phyloP scores from a whole-genome alignment of 1,140 invertebrate genomes.

The Brachionus paranguensis region DNA sequence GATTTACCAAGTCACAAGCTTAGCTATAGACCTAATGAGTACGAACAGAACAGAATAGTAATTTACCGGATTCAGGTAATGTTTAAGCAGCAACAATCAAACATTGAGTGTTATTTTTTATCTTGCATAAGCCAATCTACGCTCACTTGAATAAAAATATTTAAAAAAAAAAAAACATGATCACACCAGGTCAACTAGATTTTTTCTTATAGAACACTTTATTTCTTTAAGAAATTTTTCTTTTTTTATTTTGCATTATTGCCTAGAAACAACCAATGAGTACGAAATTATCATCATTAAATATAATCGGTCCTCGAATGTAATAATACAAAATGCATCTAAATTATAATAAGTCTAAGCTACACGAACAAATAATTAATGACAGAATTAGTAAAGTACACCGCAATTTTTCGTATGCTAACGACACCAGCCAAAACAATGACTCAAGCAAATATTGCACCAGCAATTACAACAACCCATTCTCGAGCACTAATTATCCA shows the following conservation, averaged over 20 bases:
- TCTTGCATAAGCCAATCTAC: not conserved
- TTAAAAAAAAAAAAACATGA: not conserved
- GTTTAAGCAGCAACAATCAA: not conserved
- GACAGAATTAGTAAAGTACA: constrained; percentile 7
- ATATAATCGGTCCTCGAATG: not conserved
- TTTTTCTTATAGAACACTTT: not conserved
- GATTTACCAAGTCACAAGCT: not conserved
- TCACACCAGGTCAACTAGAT: not conserved
- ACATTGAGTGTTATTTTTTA: not conserved
- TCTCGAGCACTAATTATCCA: not conserved
- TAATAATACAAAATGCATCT: constrained; percentile 11
- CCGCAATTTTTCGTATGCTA: not conserved
- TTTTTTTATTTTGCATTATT: not conserved
- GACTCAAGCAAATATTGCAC: not conserved
- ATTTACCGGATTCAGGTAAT: not conserved
- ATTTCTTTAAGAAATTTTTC: not conserved
- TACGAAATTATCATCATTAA: not conserved
- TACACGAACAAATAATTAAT: constrained; percentile 1
- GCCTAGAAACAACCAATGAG: constrained; percentile 24
- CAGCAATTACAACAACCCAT: not conserved
- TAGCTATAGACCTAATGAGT: not conserved
- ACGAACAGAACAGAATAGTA: not conserved
- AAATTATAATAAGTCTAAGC: constrained; percentile 8
- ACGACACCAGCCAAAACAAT: not conserved
- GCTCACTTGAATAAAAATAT: not conserved